These are phyloP conservation scores for Muntiacus reevesi DNA, from an alignment of 2,113 vertebrate species.

Conservation along the genomic window DNA sequence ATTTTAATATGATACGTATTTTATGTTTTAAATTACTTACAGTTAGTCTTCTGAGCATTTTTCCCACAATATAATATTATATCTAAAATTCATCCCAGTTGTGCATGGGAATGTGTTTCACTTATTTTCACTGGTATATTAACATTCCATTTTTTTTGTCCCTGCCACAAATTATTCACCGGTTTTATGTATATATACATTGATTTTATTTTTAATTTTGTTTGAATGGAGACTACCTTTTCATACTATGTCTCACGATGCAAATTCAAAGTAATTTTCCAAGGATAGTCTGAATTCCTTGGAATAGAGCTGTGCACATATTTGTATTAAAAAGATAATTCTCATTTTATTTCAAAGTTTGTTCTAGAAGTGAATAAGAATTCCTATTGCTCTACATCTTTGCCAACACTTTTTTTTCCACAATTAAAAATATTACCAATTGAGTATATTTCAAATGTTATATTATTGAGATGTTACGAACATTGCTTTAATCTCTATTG, in stretches of 20 bases:
- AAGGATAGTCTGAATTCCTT: not conserved
- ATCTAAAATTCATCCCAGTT: not conserved
- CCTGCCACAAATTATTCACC: not conserved
- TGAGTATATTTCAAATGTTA: not conserved
- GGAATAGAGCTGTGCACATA: not conserved
- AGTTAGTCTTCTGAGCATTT: not conserved
- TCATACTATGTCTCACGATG: not conserved
- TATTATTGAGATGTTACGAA: not conserved
- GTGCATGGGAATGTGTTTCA: not conserved
- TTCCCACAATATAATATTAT: not conserved
- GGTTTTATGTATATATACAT: not conserved
- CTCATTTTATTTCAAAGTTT: not conserved
- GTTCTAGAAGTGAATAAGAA: not conserved
- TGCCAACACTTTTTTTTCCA: not conserved
- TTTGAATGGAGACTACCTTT: not conserved
- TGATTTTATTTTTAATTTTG: not conserved
- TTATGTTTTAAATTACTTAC: not conserved
- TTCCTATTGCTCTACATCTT: not conserved
- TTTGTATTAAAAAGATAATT: not conserved
- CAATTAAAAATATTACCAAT: not conserved
- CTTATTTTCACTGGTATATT: not conserved
- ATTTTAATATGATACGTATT: not conserved
- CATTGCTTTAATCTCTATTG: not conserved
- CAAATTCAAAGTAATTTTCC: not conserved
- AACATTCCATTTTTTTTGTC: not conserved